Evolutionary conservation across 2,888 invertebrate species (phyloP).

Genomic region (Trichopoda pennipes): DNA sequence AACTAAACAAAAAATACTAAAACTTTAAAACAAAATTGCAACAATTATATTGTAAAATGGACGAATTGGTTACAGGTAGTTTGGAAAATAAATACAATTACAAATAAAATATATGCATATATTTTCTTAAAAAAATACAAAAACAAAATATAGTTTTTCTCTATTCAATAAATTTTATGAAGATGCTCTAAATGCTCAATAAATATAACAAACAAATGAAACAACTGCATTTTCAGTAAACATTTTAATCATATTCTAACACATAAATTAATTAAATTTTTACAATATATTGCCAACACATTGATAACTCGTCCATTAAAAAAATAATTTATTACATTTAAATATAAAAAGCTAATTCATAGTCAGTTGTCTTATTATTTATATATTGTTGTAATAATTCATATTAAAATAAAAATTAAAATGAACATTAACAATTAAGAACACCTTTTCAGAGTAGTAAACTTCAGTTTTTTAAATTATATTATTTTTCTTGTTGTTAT

Average conservation of each 20-base stretch:
- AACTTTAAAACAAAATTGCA: conserved; percentile 69
- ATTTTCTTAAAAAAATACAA: conserved; percentile 25
- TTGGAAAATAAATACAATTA: conserved; percentile 21
- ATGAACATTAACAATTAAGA: conserved; percentile 59
- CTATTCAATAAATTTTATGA: conserved; percentile 25
- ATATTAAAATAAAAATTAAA: conserved; percentile 26
- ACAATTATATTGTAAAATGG: conserved; percentile 69
- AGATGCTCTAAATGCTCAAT: conserved; percentile 35
- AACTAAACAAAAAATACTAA: conserved; percentile 69
- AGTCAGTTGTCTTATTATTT: background rate
- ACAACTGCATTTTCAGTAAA: conserved; percentile 55
- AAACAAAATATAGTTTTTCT: conserved; percentile 17
- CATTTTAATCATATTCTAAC: background rate
- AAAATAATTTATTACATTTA: background rate
- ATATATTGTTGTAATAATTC: conserved; percentile 11
- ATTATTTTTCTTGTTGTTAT: conserved; percentile 15
- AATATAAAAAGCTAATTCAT: conserved; percentile 1
- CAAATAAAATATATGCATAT: conserved; percentile 20
- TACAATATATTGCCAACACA: conserved; percentile 8
- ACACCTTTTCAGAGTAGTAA: conserved; percentile 59
- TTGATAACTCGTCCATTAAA: too few relatives aligned
- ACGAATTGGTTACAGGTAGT: conserved; percentile 65
- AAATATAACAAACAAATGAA: conserved; percentile 64
- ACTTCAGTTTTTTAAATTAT: conserved; percentile 36
- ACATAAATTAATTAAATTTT: conserved; percentile 22